Evolutionary conservation across 2,888 invertebrate species (phyloP).

Genomic region (Macrosiphum euphorbiae): DNA sequence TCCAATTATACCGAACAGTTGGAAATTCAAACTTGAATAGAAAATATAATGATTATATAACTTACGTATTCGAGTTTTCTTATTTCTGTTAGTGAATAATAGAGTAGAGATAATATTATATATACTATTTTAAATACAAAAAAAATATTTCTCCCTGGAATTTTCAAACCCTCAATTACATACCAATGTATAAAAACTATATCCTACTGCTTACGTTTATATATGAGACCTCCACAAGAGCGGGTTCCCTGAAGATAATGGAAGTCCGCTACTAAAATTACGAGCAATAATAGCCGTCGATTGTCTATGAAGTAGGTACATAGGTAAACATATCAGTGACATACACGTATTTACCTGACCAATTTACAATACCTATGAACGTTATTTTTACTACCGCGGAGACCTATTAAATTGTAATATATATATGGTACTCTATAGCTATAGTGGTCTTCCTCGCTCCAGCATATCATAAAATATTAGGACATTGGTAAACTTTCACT

Average conservation of each 20-base stretch:
- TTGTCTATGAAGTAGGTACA: not conserved
- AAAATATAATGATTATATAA: not conserved
- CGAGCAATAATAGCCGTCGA: not conserved
- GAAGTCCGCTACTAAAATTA: not conserved
- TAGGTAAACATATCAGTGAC: not conserved
- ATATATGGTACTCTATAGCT: not conserved
- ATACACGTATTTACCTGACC: not conserved
- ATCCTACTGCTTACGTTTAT: not conserved
- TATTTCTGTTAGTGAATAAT: not conserved
- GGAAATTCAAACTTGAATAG: not conserved
- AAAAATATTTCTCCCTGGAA: not conserved
- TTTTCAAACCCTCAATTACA: not conserved
- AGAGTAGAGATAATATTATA: not conserved
- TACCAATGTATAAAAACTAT: not conserved
- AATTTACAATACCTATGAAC: not conserved
- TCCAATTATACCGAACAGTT: not conserved
- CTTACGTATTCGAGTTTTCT: not conserved
- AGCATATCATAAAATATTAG: not conserved
- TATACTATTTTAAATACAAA: not conserved
- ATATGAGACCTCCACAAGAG: not conserved
- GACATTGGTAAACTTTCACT: not conserved
- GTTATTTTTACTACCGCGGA: not conserved
- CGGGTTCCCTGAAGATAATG: not conserved
- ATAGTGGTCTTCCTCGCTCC: not conserved
- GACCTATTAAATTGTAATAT: not conserved